These are phyloP conservation scores for Torymus aiolomorphi DNA, from an alignment of 2,888 invertebrate genomes.

Conservation along the genomic window DNA sequence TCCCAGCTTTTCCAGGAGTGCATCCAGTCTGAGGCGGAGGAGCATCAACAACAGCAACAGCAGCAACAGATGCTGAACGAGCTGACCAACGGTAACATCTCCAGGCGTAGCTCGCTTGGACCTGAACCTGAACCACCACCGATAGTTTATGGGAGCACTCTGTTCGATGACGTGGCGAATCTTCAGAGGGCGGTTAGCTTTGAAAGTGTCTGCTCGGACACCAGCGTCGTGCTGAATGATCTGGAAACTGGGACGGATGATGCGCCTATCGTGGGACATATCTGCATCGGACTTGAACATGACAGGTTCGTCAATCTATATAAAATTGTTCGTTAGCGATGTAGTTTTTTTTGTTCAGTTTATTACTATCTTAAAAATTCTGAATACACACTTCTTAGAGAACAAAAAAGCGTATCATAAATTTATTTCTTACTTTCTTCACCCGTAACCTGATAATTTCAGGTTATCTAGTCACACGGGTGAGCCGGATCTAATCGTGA, in stretches of 20 bases:
- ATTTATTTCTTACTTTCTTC: too few relatives aligned
- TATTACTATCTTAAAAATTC: too few relatives aligned
- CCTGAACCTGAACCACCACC: slow-evolving; percentile 68
- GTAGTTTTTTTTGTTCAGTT: too few relatives aligned
- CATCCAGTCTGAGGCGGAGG: background rate
- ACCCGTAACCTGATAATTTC: too few relatives aligned
- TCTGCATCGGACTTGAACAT: slow-evolving; percentile 86
- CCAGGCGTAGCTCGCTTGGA: slow-evolving; percentile 67
- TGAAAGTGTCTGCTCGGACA: slow-evolving; percentile 88
- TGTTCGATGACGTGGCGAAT: slow-evolving; percentile 68
- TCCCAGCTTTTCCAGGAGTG: slow-evolving; percentile 65
- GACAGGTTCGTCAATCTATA: slow-evolving; percentile 79
- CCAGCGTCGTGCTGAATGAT: slow-evolving; percentile 84
- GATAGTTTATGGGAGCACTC: background rate
- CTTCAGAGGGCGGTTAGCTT: slow-evolving; percentile 85
- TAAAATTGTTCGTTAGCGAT: background rate
- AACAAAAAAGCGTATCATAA: too few relatives aligned
- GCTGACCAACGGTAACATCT: slow-evolving; percentile 29
- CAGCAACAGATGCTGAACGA: slow-evolving; percentile 5
- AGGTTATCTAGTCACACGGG: slow-evolving; percentile 77
- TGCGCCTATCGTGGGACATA: slow-evolving; percentile 84
- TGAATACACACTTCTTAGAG: too few relatives aligned
- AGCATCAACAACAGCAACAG: slow-evolving; percentile 11
- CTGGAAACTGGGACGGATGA: slow-evolving; percentile 80
- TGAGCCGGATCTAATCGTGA: slow-evolving; percentile 80